Percentiles rank a stretch among this genome's conserved stretches.
Evolutionary conservation across 2,888 invertebrate species (phyloP).

Genomic region (Callimorpha dominula): DNA sequence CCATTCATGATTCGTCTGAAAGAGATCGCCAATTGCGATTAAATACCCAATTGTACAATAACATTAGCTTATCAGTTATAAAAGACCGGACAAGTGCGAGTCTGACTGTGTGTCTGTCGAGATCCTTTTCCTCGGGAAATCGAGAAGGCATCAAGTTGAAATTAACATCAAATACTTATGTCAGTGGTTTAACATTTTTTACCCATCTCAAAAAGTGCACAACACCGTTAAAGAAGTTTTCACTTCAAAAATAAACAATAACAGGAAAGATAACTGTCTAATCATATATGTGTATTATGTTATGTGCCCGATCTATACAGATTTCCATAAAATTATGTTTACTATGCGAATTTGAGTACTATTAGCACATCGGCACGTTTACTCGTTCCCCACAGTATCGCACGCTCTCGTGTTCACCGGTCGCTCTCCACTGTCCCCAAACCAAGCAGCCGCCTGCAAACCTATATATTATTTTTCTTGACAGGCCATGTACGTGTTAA

Average conservation of each 20-base stretch:
- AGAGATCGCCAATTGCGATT: neutral
- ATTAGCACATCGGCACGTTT: constrained; percentile 43
- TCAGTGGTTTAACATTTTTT: no score
- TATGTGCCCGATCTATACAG: neutral
- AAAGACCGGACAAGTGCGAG: no score
- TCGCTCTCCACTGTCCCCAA: constrained; percentile 14
- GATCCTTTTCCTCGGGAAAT: no score
- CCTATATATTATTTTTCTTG: constrained; percentile 43
- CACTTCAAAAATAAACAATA: no score
- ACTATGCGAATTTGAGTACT: constrained; percentile 28
- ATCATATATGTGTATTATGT: neutral
- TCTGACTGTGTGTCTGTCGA: no score
- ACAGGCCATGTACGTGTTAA: constrained; percentile 30
- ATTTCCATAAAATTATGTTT: constrained; percentile 28
- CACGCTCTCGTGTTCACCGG: constrained; percentile 10
- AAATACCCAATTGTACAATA: neutral
- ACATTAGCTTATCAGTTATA: neutral
- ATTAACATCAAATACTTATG: no score
- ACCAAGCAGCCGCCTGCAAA: constrained; percentile 26
- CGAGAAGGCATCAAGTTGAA: no score
- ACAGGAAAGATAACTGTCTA: no score
- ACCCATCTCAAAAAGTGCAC: no score
- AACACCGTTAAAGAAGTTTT: no score
- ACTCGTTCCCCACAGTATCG: constrained; percentile 30
- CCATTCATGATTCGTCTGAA: neutral